Percentiles rank a stretch among this genome's conserved stretches.
phyloP scores from a whole-genome alignment of 1,140 invertebrate species.

The Atta texana region DNA sequence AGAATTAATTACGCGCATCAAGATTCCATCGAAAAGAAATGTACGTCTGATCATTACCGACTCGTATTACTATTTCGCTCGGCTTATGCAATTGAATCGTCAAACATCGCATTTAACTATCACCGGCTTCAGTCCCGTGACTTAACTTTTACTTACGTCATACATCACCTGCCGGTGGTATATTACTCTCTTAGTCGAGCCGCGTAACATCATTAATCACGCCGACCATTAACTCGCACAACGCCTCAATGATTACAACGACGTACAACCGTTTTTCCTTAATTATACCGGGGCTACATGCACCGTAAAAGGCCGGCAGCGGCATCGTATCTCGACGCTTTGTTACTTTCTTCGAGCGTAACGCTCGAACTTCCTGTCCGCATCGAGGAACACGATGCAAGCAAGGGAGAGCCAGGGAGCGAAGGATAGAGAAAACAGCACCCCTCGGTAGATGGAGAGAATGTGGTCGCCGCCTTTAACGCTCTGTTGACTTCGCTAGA shows the following conservation, averaged over 20 bases:
- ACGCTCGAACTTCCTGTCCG: slow-evolving; percentile 15
- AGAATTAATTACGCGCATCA: not conserved
- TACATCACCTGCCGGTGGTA: slow-evolving; percentile 35
- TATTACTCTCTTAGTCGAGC: slow-evolving; percentile 43
- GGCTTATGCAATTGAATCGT: slow-evolving; percentile 50
- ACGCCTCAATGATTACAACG: slow-evolving; percentile 59
- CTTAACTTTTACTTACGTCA: slow-evolving; percentile 51
- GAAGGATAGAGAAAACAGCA: slow-evolving; percentile 21
- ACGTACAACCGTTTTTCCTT: slow-evolving; percentile 48
- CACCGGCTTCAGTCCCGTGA: not conserved
- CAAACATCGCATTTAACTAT: slow-evolving; percentile 22
- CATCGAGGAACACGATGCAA: slow-evolving; percentile 29
- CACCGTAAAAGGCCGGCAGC: slow-evolving; percentile 21
- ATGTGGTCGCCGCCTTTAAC: slow-evolving; percentile 58
- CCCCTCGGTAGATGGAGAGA: slow-evolving; percentile 36
- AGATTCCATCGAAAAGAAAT: not conserved
- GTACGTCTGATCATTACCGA: not conserved
- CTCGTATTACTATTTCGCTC: slow-evolving; percentile 8
- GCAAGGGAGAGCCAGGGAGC: not conserved
- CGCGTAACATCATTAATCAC: slow-evolving; percentile 60
- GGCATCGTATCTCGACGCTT: slow-evolving; percentile 48
- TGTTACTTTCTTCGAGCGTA: slow-evolving; percentile 45
- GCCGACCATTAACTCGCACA: slow-evolving; percentile 47
- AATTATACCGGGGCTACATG: slow-evolving; percentile 29
- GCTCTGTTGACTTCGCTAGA: slow-evolving; percentile 71